A percentile compares a stretch with the other conserved stretches of the same genome.
These are phyloP conservation scores for Periophthalmodon schlosseri DNA, from an alignment of 2,113 vertebrate genomes.

Conservation along the genomic window DNA sequence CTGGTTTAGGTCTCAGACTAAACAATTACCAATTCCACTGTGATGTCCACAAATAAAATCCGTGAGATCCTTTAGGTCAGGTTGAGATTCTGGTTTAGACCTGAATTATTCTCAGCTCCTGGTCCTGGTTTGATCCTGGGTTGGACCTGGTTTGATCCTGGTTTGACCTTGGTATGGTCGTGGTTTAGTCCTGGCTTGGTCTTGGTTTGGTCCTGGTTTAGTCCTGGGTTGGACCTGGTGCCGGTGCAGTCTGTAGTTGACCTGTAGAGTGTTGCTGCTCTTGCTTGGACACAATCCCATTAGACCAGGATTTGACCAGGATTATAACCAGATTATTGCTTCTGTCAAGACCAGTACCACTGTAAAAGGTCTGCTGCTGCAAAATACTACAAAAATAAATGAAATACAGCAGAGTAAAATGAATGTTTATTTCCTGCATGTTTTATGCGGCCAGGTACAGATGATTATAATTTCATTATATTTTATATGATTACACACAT, in stretches of 20 bases:
- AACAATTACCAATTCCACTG: background rate
- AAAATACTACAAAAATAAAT: too few species aligned
- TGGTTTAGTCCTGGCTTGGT: background rate
- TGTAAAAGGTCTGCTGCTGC: too few species aligned
- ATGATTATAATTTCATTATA: too few species aligned
- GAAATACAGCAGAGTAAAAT: too few species aligned
- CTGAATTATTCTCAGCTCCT: too few species aligned
- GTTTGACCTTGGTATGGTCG: background rate
- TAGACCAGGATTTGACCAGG: slow-evolving; percentile 1
- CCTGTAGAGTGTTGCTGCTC: background rate
- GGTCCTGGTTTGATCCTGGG: too few species aligned
- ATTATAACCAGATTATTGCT: background rate
- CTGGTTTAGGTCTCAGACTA: too few species aligned
- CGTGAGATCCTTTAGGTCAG: background rate
- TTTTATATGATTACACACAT: too few species aligned
- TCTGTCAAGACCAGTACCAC: too few species aligned
- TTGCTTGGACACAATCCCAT: background rate
- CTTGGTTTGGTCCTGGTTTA: background rate
- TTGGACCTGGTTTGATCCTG: background rate
- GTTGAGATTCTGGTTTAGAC: background rate
- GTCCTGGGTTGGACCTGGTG: background rate
- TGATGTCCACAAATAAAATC: background rate
- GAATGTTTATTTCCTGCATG: too few species aligned
- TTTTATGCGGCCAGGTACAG: too few species aligned
- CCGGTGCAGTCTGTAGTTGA: background rate